phyloP scores from a whole-genome alignment of 2,113 vertebrate genomes.

The Aegotheles bennettii region DNA sequence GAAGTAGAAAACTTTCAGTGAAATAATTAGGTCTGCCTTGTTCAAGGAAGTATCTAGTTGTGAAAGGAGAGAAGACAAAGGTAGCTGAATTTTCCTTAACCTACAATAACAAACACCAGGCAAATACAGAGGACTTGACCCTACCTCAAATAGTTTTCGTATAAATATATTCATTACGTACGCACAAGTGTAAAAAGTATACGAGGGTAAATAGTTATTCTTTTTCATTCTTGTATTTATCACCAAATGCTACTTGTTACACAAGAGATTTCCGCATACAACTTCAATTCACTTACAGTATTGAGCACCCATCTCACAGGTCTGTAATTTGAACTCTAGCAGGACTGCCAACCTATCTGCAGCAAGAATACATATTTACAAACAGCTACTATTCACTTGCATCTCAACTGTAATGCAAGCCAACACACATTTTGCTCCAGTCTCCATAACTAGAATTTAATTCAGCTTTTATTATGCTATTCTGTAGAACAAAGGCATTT shows the following conservation, averaged over 20 bases:
- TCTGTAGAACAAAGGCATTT: not conserved
- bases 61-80: not conserved
- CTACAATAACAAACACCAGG: not conserved
- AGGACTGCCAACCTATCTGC: not conserved
- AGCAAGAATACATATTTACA: not conserved
- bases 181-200: not conserved
- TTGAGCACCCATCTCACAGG: not conserved
- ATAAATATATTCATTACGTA: not conserved
- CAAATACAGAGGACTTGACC: not conserved
- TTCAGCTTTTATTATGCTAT: not conserved
- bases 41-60: not conserved
- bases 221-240: not conserved
- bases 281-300: not conserved
- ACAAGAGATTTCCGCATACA: not conserved
- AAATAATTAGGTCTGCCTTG: not conserved
- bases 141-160: not conserved
- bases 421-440: not conserved
- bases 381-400: not conserved
- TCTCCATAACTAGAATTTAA: not conserved
- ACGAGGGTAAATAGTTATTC: not conserved
- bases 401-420: not conserved
- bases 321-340: not conserved
- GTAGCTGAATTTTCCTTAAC: not conserved
- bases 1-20: not conserved
- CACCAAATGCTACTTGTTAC: not conserved